These are phyloP conservation scores for Heterochromis multidens DNA, from an alignment of 2,113 vertebrate genomes.

Conservation along the genomic window DNA sequence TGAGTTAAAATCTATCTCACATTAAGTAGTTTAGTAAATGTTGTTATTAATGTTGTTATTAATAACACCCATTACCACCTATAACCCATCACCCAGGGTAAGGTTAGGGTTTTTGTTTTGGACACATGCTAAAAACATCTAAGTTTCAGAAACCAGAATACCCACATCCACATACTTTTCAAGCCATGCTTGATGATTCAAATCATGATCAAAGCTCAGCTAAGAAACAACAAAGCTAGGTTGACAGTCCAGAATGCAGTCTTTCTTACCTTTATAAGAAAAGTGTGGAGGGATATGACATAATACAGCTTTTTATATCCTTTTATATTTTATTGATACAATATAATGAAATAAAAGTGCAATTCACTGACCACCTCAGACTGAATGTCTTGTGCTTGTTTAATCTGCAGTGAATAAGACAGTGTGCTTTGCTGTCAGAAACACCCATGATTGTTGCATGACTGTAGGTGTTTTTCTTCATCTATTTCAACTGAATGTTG, in stretches of 20 bases:
- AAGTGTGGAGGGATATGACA: neutral
- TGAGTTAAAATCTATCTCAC: neutral
- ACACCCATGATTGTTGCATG: neutral
- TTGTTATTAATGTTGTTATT: neutral
- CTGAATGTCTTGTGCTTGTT: neutral
- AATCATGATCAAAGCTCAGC: neutral
- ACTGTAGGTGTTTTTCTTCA: neutral
- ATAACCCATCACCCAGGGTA: too few relatives aligned
- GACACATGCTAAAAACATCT: neutral
- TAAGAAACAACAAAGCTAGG: neutral
- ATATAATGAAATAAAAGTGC: neutral
- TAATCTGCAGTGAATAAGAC: neutral
- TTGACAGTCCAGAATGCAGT: neutral
- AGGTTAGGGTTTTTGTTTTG: neutral
- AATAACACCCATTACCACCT: neutral
- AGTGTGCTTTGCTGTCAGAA: neutral
- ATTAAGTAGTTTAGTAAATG: neutral
- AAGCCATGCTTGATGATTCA: fast-evolving
- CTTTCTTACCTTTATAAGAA: neutral
- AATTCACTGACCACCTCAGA: fast-evolving
- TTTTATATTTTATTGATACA: neutral
- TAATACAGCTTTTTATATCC: neutral
- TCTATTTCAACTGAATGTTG: neutral
- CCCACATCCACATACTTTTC: fast-evolving
- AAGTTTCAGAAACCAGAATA: neutral